A percentile compares a stretch with the other conserved stretches of the same genome.
Conservation (phyloP, 2,888 invertebrate genomes). For the Lasius fuliginosus region DNA sequence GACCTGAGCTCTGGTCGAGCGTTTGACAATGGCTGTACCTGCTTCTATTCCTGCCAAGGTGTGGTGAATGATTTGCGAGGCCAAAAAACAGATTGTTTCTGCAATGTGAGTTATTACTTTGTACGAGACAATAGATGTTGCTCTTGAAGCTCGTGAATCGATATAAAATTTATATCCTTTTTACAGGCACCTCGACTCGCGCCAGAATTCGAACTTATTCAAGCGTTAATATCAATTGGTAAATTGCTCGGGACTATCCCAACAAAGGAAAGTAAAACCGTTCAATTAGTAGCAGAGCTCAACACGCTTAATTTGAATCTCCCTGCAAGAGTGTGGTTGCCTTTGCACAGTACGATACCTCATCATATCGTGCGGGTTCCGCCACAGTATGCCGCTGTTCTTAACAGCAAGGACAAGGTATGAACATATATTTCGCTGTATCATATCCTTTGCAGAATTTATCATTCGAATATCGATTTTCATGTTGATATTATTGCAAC, state of each 20-base stretch:
- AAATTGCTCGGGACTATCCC: constrained; percentile 93
- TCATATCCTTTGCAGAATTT: not conserved
- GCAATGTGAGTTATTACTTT: constrained; percentile 88
- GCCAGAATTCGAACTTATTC: constrained; percentile 95
- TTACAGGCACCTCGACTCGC: constrained; percentile 92
- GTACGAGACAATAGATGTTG: constrained; percentile 1
- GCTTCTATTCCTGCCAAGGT: constrained; percentile 94
- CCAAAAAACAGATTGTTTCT: constrained; percentile 92
- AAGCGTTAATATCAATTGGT: constrained; percentile 95
- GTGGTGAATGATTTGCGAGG: constrained; percentile 93
- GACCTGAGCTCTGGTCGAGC: constrained; percentile 98
- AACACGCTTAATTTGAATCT: constrained; percentile 98
- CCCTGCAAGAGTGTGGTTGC: constrained; percentile 99
- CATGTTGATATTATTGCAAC: constrained; percentile 66
- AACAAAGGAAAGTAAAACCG: constrained; percentile 97
- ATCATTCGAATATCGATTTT: constrained; percentile 24
- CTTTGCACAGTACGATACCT: constrained; percentile 93
- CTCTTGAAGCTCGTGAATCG: not conserved
- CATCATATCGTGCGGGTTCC: constrained; percentile 99
- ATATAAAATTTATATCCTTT: constrained; percentile 56
- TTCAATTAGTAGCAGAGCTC: constrained; percentile 96
- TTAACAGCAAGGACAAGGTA: constrained; percentile 99
- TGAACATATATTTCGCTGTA: not conserved
- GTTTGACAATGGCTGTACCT: constrained; percentile 98
- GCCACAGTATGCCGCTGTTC: constrained; percentile 98